phyloP scores from a whole-genome alignment of 2,888 invertebrate species.

The Rhaphigaster nebulosa region DNA sequence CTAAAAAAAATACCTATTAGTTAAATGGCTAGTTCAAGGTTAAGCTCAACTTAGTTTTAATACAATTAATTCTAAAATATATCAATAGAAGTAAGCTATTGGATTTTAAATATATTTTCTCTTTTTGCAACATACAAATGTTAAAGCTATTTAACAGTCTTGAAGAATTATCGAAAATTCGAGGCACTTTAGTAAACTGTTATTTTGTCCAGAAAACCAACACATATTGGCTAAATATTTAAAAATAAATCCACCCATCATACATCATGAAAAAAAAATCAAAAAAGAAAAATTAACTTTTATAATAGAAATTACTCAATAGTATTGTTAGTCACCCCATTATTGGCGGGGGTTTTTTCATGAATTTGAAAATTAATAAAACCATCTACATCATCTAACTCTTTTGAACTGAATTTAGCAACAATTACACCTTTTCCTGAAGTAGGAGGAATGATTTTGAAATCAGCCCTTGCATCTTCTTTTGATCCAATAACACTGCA shows the following conservation, averaged over 20 bases:
- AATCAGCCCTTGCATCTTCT: constrained; percentile 79
- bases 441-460: constrained; percentile 83
- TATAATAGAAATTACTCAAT: not conserved
- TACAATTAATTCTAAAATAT: not conserved
- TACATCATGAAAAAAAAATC: not conserved
- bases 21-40: not conserved
- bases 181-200: not conserved
- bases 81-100: not conserved
- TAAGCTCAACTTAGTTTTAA: not conserved
- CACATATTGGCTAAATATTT: not conserved
- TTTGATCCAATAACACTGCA: constrained; percentile 75
- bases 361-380: constrained; percentile 75
- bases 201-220: not conserved
- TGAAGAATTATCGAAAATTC: not conserved
- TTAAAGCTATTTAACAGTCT: constrained; percentile 26
- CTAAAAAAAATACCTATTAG: not conserved
- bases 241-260: not conserved
- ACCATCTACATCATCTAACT: constrained; percentile 91
- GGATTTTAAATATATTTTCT: not conserved
- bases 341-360: constrained; percentile 52
- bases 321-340: constrained; percentile 44
- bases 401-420: constrained; percentile 89
- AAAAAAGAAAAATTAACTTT: not conserved
- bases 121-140: not conserved
- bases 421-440: constrained; percentile 86